A percentile compares a stretch with the other conserved stretches of the same genome.
phyloP scores from a whole-genome alignment of 64 coral and sea anemone genomes.

The Trachythela sp. region DNA sequence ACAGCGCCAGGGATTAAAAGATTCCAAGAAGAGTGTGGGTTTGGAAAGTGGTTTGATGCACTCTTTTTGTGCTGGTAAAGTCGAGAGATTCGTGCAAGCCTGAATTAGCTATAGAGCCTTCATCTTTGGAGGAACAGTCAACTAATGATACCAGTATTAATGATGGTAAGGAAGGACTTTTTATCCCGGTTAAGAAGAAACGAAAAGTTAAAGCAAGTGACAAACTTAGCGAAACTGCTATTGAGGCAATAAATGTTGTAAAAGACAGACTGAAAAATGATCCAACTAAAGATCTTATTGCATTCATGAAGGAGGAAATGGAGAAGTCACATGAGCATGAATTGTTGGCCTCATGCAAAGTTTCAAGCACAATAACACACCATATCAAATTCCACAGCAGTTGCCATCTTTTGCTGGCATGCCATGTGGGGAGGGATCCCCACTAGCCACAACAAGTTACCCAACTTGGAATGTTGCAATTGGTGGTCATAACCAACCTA shows the following conservation, averaged over 20 bases:
- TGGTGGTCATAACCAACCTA: neutral
- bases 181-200: constrained; percentile 44
- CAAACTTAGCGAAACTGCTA: constrained; percentile 23
- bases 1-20: neutral
- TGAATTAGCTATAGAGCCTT: neutral
- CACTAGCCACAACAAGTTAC: neutral
- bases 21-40: neutral
- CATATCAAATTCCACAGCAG: constrained; percentile 18
- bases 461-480: neutral
- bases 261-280: constrained; percentile 41
- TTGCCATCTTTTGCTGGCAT: constrained; percentile 20
- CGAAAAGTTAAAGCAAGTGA: constrained; percentile 28
- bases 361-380: constrained; percentile 5
- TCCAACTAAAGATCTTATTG: constrained; percentile 58
- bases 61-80: neutral
- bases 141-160: constrained; percentile 29
- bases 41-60: constrained; percentile 8
- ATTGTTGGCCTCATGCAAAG: constrained; percentile 39
- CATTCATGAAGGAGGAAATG: constrained; percentile 57
- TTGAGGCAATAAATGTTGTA: constrained; percentile 49
- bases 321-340: constrained; percentile 59
- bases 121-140: neutral
- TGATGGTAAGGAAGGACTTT: constrained; percentile 17
- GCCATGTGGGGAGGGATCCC: neutral
- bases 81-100: neutral